Conservation (phyloP, 2,888 invertebrate genomes). For the Augiades crinisus region DNA sequence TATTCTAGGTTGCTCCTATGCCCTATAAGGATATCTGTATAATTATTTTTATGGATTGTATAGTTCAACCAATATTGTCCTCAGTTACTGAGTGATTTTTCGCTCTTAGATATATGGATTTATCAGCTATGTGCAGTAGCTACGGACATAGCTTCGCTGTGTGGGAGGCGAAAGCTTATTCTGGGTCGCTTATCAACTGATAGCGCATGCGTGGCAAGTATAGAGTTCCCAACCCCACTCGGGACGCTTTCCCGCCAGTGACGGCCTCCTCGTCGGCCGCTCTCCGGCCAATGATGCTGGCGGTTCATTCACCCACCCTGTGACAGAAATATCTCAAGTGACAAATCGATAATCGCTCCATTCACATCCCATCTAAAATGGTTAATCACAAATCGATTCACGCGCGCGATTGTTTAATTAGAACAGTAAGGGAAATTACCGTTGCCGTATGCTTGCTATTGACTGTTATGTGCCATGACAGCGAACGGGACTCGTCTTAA, state of each 20-base stretch:
- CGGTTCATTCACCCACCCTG: constrained; percentile 30
- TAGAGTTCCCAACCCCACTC: constrained; percentile 41
- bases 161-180: constrained; percentile 1
- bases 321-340: constrained; percentile 31
- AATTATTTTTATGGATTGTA: too few species aligned
- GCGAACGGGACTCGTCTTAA: constrained; percentile 54
- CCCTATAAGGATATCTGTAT: too few species aligned
- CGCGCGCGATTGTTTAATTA: neutral
- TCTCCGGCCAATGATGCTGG: constrained; percentile 31
- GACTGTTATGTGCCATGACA: constrained; percentile 65
- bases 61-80: too few species aligned
- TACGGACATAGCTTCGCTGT: too few species aligned
- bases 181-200: neutral
- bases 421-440: constrained; percentile 34
- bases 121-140: too few species aligned
- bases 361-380: constrained; percentile 14
- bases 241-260: constrained; percentile 59
- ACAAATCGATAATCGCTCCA: constrained; percentile 31
- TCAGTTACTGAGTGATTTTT: too few species aligned
- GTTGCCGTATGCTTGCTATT: constrained; percentile 51
- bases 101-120: too few species aligned
- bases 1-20: too few species aligned
- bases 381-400: constrained; percentile 20
- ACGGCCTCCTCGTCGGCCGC: constrained; percentile 42
- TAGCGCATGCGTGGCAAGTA: constrained; percentile 57